These are phyloP conservation scores for Epicauta chinensis DNA, from an alignment of 1,140 invertebrate genomes.

Conservation along the genomic window DNA sequence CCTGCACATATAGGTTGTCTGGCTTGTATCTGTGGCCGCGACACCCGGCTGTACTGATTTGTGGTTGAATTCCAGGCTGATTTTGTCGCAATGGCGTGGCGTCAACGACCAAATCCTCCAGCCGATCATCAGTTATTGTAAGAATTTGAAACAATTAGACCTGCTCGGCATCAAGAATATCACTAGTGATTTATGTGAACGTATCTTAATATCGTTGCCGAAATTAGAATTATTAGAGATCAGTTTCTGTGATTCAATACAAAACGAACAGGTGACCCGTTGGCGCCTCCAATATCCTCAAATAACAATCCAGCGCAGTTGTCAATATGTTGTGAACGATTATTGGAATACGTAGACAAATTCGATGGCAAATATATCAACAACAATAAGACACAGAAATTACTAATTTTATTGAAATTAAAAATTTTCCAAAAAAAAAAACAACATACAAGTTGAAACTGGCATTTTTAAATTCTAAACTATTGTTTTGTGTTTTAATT, in stretches of 20 bases:
- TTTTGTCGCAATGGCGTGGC: conserved; percentile 50
- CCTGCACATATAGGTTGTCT: too few species aligned
- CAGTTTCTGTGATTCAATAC: conserved; percentile 78
- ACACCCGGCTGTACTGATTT: too few species aligned
- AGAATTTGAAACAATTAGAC: conserved; percentile 59
- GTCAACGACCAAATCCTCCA: conserved; percentile 70
- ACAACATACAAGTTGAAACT: too few species aligned
- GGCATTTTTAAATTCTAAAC: too few species aligned
- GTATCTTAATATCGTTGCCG: conserved; percentile 47
- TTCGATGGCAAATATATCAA: too few species aligned
- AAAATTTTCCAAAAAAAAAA: too few species aligned
- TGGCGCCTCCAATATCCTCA: conserved; percentile 56
- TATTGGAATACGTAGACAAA: too few species aligned
- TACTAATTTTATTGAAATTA: too few species aligned
- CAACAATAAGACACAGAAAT: too few species aligned
- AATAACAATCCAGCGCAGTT: conserved; percentile 54
- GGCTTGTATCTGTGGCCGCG: too few species aligned
- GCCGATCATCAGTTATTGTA: conserved; percentile 50
- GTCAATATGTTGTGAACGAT: conserved; percentile 19
- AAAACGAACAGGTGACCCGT: conserved; percentile 59
- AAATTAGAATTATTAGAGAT: conserved; percentile 73
- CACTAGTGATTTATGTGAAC: conserved; percentile 60
- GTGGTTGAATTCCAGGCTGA: conserved; percentile 26
- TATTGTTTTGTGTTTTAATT: too few species aligned
- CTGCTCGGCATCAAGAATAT: conserved; percentile 73